These are phyloP conservation scores for Nineta flava DNA, from an alignment of 2,888 invertebrate species.

Conservation along the genomic window DNA sequence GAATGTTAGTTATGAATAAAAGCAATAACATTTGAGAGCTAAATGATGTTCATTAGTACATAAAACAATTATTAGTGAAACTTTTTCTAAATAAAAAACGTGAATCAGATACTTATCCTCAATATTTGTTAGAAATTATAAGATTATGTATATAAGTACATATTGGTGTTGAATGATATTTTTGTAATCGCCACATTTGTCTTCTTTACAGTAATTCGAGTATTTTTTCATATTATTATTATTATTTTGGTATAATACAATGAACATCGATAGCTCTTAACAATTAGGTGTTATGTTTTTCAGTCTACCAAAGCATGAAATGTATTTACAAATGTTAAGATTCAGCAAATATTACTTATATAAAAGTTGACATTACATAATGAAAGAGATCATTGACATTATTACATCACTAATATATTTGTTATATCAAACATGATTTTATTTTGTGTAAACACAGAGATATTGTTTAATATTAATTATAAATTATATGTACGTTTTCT, in stretches of 20 bases:
- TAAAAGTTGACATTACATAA: background rate
- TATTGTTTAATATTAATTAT: background rate
- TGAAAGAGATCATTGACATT: background rate
- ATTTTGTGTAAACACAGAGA: background rate
- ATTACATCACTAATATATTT: background rate
- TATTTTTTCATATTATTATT: background rate
- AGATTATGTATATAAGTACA: background rate
- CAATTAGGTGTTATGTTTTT: background rate
- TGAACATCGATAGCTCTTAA: constrained; percentile 7
- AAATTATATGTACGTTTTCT: background rate
- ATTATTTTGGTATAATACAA: constrained; percentile 2
- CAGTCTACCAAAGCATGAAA: constrained; percentile 8
- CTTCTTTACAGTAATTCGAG: background rate
- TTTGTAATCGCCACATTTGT: background rate
- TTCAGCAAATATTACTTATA: background rate
- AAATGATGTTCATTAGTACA: too few relatives aligned
- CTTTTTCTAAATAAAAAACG: too few relatives aligned
- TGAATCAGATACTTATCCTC: too few relatives aligned
- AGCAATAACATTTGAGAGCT: too few relatives aligned
- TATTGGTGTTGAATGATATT: background rate
- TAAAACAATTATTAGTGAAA: too few relatives aligned
- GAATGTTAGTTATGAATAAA: too few relatives aligned
- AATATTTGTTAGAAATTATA: background rate
- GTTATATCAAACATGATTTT: too few relatives aligned
- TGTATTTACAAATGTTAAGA: constrained; percentile 3